phyloP scores from a whole-genome alignment of 1,140 invertebrate genomes.

The Archivesica marissinica region DNA sequence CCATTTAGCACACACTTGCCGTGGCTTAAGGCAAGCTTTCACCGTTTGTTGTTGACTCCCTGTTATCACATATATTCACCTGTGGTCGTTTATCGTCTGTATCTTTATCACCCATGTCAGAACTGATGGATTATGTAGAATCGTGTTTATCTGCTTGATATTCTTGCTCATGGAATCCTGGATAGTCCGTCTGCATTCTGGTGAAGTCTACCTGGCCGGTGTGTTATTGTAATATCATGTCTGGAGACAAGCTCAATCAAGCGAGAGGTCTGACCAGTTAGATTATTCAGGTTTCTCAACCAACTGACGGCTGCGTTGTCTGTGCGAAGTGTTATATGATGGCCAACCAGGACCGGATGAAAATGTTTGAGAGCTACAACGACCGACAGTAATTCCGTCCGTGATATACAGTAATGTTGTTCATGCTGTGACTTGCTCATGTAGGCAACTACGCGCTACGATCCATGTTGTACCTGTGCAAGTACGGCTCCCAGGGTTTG shows the following conservation, averaged over 20 bases:
- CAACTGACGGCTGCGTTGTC: constrained; percentile 71
- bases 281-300: constrained; percentile 52
- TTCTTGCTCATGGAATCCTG: neutral
- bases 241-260: constrained; percentile 70
- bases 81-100: no score
- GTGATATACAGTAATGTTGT: constrained; percentile 82
- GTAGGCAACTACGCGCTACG: constrained; percentile 67
- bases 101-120: no score
- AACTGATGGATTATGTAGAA: no score
- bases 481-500: constrained; percentile 71
- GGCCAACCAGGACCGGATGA: constrained; percentile 65
- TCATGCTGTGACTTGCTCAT: constrained; percentile 77
- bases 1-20: no score
- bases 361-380: constrained; percentile 60
- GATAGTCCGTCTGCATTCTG: constrained; percentile 71
- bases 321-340: constrained; percentile 62
- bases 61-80: no score
- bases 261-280: constrained; percentile 65
- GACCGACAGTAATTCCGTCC: constrained; percentile 68
- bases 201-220: constrained; percentile 65
- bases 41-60: no score
- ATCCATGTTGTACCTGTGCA: constrained; percentile 68
- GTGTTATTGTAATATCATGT: constrained; percentile 67
- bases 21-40: no score
- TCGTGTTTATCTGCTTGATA: no score